Percentiles rank a stretch among this genome's conserved stretches.
Evolutionary conservation across 1,140 invertebrate species (phyloP).

Genomic region (Meloidogyne hapla): DNA sequence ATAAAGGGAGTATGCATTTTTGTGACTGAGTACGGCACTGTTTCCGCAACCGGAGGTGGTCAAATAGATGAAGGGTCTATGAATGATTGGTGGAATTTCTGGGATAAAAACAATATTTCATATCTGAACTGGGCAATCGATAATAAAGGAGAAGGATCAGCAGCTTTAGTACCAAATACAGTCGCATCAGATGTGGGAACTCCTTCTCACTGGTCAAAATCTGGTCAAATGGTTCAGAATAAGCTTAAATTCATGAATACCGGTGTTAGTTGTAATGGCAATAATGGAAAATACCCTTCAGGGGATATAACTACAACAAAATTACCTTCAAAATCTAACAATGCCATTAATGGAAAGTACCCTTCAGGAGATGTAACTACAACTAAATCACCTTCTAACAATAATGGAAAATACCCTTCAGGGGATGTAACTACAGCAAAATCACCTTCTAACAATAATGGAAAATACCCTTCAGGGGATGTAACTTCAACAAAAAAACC

Average conservation of each 20-base stretch:
- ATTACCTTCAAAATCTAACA: background rate
- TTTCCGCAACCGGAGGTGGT: conserved; percentile 7
- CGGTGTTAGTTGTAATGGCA: background rate
- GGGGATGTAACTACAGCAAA: too few species aligned
- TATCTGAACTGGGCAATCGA: conserved; percentile 22
- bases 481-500: too few species aligned
- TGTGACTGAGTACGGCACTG: conserved; percentile 31
- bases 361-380: too few species aligned
- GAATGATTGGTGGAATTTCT: conserved; percentile 28
- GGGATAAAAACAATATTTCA: conserved; percentile 22
- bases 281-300: background rate
- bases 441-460: too few species aligned
- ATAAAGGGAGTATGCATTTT: conserved; percentile 25
- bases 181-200: background rate
- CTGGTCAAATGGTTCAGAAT: background rate
- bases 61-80: background rate
- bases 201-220: background rate
- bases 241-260: background rate
- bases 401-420: too few species aligned
- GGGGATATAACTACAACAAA: background rate
- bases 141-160: conserved; percentile 15
- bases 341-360: too few species aligned
- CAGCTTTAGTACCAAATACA: conserved; percentile 9
- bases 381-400: too few species aligned
- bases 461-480: too few species aligned